phyloP scores from a whole-genome alignment of 2,797 vertebrate genomes.

The Hydrophis major region DNA sequence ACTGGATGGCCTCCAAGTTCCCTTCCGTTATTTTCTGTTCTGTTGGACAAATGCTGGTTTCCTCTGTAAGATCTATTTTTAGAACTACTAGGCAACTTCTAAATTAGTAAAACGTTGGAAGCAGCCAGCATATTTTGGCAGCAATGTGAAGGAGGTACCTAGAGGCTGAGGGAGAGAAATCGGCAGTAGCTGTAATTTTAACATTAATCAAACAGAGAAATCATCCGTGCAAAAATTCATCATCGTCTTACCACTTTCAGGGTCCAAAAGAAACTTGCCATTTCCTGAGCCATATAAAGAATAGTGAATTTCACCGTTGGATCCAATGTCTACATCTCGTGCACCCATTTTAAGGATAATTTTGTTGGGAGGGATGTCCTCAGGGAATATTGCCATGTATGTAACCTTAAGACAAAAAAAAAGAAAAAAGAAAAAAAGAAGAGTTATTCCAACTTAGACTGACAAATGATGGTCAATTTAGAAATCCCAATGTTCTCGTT shows the following conservation, averaged over 20 bases:
- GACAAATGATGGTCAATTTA: not conserved
- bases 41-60: not conserved
- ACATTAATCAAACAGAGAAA: not conserved
- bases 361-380: slow-evolving; percentile 85
- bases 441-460: not conserved
- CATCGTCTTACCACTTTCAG: slow-evolving; percentile 81
- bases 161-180: not conserved
- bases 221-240: not conserved
- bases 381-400: slow-evolving; percentile 81
- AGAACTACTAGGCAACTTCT: not conserved
- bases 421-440: not conserved
- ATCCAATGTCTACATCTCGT: slow-evolving; percentile 84
- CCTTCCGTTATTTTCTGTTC: not conserved
- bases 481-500: not conserved
- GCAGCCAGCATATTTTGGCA: not conserved
- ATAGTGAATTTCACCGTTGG: slow-evolving; percentile 86
- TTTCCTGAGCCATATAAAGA: slow-evolving; percentile 85
- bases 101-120: not conserved
- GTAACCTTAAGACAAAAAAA: slow-evolving; percentile 72
- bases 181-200: not conserved
- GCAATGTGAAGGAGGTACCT: not conserved
- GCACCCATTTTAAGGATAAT: slow-evolving; percentile 83
- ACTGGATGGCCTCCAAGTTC: not conserved
- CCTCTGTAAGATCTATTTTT: not conserved
- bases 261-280: slow-evolving; percentile 87